Percentiles rank a stretch among this genome's conserved stretches.
phyloP scores from a whole-genome alignment of 2,888 invertebrate genomes.

The Cryptophagus acutangulus region DNA sequence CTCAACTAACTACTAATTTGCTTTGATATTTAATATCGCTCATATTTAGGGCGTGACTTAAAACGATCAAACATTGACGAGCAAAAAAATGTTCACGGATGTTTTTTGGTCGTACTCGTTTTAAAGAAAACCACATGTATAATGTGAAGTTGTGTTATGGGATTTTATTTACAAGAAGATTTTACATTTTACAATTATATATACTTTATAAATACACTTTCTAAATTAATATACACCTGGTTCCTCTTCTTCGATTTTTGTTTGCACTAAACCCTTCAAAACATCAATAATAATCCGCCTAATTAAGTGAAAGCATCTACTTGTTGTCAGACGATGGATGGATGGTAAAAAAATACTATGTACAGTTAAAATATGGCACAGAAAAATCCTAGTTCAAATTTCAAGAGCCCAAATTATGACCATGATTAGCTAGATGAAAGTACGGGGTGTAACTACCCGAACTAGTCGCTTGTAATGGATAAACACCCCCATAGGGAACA shows the following conservation, averaged over 20 bases:
- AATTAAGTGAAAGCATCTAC: not conserved
- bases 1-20: conserved; percentile 29
- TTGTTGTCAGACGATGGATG: too few species aligned
- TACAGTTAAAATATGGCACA: conserved; percentile 4
- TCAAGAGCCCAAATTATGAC: conserved; percentile 47
- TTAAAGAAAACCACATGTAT: conserved; percentile 2
- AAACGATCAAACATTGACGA: conserved; percentile 1
- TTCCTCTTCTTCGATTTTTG: conserved; percentile 1
- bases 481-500: conserved; percentile 47
- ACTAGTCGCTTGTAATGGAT: conserved; percentile 44
- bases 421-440: conserved; percentile 48
- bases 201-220: conserved; percentile 26
- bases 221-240: conserved; percentile 14
- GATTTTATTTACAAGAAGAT: conserved; percentile 35
- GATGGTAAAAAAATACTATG: not conserved
- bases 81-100: not conserved
- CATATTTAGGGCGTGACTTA: conserved; percentile 7
- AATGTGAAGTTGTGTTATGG: conserved; percentile 15
- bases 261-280: not conserved
- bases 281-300: not conserved
- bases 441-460: conserved; percentile 47
- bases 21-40: conserved; percentile 33
- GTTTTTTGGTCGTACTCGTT: too few species aligned
- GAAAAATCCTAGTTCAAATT: conserved; percentile 29
- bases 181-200: conserved; percentile 24